Base-by-base conservation (phyloP, 2,888 invertebrate genomes). In the Melieria omissa region DNA sequence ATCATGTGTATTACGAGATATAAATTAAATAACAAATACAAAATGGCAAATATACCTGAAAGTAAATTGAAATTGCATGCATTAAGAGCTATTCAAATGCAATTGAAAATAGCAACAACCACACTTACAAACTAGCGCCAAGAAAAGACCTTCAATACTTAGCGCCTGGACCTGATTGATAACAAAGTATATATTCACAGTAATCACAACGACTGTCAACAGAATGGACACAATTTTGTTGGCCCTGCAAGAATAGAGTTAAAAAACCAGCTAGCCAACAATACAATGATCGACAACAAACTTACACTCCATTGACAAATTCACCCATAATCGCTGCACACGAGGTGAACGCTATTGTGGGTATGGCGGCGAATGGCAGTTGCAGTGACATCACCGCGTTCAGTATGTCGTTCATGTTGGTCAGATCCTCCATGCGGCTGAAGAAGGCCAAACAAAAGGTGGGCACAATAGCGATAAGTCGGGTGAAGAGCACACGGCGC, bases 381-480 rank as follows among this genome's bases (percentile, higher is more conserved):
- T 95, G 95, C 42, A 96, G 87, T 77, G 93, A 92, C 95, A 95
- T 95, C 10, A 96, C 90, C 0, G 95, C 95, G 86, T 96, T 96
- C 54, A 96, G 87, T 49, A 93, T 88, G 83, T 96, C 95, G 85
- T 96, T 96, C 93, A 96, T 93, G 41, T 89, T 88, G 4, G 93
- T 93, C 70, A 95, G 87, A 79, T 93, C 91, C 62, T 91, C 88
- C 79, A 95, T 91, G 74, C 90, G 84, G 76, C 90, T 91, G 81
- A 89, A 92, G 81, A 91, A 90, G 0, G 93, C 93, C 55, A 93
- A 88, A 74, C 90, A 90, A 79, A 94, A 92, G 1, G 93, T 93
- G 49, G 88, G 88, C 58, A 87, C 80, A 70, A 96, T 95, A 44
- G 96, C 96, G 78, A 96, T 93, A 6, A 92, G 89, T 78, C 96